Base-by-base conservation (phyloP, 2,888 invertebrate species). In the Rhabditophanes sp. region DNA sequence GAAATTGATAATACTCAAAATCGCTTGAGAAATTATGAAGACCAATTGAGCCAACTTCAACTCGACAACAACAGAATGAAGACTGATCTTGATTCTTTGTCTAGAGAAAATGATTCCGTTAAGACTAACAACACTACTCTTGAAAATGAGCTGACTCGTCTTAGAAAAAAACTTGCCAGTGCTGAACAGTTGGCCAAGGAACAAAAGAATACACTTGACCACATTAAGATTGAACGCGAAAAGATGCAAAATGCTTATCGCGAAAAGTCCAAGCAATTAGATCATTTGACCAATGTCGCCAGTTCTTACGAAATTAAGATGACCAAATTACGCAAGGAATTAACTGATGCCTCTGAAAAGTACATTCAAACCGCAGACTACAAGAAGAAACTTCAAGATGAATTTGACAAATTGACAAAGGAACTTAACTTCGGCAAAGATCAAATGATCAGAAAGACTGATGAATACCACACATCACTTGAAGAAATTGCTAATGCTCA, bases 381-480 rank as follows among this genome's bases (percentile, higher is more conserved):
- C n/a, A n/a, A n/a, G n/a, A n/a, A n/a, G 22, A 46, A 45, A 24
- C 46, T 61, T 24, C 41, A 44, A 5, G 53, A 44, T 20, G 54
- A 57, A 28, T 39, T 57, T 5, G 39, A 42, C 30, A 51, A 53
- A 30, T 35, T 59, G 17, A 48, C 50, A 18, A 47, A 54, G 25
- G 61, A 61, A 30, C 43, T 61, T 15, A 56, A 56, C 32, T 61
- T 61, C 37, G 56, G 56, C 22, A 50, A 53, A 27, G 61, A 59
- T 28, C 61, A 61, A 31, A 59, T 61, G 44, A 44, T 47, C 33
- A 46, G 60, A 21, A 61, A 61, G 41, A 55, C 48, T 12, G 61
- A 61, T 27, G 61, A 61, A 32, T 61, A 56, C 40, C 52, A 56
- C 25, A 46, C 45, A 1, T 52, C 57, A 5, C 42, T 61, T 27